Evolutionary conservation across 2,797 vertebrate species (phyloP).

Genomic region (Delichon dasypus): DNA sequence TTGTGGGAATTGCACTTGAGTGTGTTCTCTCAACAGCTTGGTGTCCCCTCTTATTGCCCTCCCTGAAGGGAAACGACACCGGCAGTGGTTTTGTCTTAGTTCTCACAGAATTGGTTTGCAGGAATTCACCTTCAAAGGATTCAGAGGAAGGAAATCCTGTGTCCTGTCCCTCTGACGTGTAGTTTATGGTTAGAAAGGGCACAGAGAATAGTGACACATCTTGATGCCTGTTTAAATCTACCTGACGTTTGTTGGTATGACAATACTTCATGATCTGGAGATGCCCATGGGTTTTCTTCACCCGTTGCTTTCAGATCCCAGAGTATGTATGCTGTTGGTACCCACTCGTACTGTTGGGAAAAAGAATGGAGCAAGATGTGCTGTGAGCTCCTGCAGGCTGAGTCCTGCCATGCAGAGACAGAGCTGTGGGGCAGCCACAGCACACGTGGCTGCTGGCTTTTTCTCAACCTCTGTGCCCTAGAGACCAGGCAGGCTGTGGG

Average conservation of each 20-base stretch:
- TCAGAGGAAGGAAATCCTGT: background rate
- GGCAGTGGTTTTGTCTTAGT: background rate
- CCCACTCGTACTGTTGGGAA: accelerated
- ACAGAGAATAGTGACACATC: background rate
- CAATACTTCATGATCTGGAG: background rate
- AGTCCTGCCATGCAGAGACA: background rate
- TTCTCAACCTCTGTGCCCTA: accelerated
- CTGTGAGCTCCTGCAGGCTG: background rate
- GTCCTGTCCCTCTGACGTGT: accelerated
- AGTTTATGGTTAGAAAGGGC: background rate
- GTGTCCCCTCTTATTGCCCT: background rate
- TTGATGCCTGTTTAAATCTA: background rate
- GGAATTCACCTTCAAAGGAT: background rate
- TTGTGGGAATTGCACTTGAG: background rate
- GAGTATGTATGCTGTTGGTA: background rate
- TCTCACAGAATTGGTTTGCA: background rate
- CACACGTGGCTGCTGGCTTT: accelerated
- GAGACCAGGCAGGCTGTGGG: background rate
- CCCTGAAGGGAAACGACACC: background rate
- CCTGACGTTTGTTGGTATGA: background rate
- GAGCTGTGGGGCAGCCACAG: background rate
- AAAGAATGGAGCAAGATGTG: background rate
- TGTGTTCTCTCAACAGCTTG: background rate
- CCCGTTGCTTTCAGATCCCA: background rate
- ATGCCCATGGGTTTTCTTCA: background rate